phyloP scores from a whole-genome alignment of 2,797 vertebrate genomes.

The Acipenser ruthenus region DNA sequence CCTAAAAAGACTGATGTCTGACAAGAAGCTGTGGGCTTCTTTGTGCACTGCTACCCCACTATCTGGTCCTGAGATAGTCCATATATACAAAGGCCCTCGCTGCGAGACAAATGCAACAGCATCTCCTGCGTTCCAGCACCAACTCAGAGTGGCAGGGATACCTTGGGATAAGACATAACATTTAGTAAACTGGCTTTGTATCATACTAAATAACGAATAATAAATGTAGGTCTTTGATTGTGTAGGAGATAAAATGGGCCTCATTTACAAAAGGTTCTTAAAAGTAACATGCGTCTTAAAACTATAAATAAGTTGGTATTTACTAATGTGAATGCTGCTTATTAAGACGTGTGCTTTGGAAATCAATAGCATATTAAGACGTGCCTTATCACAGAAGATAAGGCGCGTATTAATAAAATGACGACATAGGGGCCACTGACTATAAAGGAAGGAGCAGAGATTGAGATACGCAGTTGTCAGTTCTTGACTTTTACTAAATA shows the following conservation, averaged over 20 bases:
- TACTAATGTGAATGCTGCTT: too few species aligned
- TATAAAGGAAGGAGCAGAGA: too few species aligned
- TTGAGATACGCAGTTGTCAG: too few species aligned
- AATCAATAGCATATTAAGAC: too few species aligned
- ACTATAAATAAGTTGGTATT: too few species aligned
- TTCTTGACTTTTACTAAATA: too few species aligned
- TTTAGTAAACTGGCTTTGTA: neutral
- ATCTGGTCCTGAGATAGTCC: constrained; percentile 75
- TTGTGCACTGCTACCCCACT: constrained; percentile 76
- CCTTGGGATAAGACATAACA: constrained; percentile 50
- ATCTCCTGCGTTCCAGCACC: constrained; percentile 83
- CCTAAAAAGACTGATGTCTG: constrained; percentile 85
- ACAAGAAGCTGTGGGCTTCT: constrained; percentile 89
- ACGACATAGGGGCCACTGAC: too few species aligned
- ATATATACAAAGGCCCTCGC: constrained; percentile 83
- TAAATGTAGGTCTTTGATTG: too few species aligned
- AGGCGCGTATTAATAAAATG: neutral
- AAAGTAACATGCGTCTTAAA: too few species aligned
- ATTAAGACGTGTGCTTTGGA: too few species aligned
- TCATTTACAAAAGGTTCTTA: too few species aligned
- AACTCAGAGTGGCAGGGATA: constrained; percentile 78
- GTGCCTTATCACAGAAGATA: too few species aligned
- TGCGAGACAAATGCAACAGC: constrained; percentile 83
- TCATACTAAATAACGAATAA: neutral
- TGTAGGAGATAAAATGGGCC: neutral